Evolutionary conservation across 2,888 invertebrate species (phyloP).

Genomic region (Polydrusus cervinus): DNA sequence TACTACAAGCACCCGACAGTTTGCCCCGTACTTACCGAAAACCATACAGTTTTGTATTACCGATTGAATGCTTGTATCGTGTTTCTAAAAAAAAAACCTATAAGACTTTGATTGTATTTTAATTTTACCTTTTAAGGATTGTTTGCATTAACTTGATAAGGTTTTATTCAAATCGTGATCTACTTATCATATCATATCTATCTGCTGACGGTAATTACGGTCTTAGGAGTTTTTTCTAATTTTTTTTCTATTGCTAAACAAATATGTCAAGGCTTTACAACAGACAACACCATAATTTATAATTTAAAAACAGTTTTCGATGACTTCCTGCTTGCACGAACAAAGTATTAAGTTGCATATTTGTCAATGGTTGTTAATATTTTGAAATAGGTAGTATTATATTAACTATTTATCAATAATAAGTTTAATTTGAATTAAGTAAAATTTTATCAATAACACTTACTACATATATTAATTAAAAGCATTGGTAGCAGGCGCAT

Average conservation of each 20-base stretch:
- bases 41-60: too few relatives aligned
- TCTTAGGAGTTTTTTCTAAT: not conserved
- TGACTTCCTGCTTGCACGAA: slow-evolving; percentile 2
- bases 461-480: too few relatives aligned
- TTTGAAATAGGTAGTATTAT: not conserved
- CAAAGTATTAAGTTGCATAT: not conserved
- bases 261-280: slow-evolving; percentile 16
- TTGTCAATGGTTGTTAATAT: not conserved
- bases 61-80: too few relatives aligned
- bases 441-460: too few relatives aligned
- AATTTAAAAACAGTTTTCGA: slow-evolving; percentile 1
- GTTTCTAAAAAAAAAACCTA: not conserved
- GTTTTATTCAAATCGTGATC: slow-evolving; percentile 7
- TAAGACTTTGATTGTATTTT: not conserved
- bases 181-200: slow-evolving; percentile 4
- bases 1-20: too few relatives aligned
- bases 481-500: too few relatives aligned
- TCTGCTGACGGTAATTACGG: slow-evolving; percentile 1
- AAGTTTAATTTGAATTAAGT: too few relatives aligned
- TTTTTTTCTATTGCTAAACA: not conserved
- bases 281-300: slow-evolving; percentile 6
- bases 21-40: too few relatives aligned
- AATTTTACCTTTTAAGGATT: not conserved
- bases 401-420: not conserved
- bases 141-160: slow-evolving; percentile 3